Evolutionary conservation across 2,797 vertebrate genomes (phyloP), one percentile per base, ranked within the genome.

Genomic region (Aphelocoma californica): DNA sequence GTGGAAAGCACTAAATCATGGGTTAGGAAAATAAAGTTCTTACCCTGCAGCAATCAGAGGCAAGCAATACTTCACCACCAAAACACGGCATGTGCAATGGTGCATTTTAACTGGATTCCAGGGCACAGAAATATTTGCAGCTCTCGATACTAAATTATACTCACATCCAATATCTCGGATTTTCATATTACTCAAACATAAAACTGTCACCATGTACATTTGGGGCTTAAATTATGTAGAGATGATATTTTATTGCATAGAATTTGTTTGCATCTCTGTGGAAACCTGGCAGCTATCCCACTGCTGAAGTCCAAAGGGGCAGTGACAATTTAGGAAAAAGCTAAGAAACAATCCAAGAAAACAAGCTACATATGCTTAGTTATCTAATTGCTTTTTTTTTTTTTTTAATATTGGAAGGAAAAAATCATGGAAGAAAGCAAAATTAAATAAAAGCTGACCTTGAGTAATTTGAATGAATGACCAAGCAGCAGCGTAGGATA

Each of bases 171-270:
- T 91, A 93, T 81, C 90, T 94, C 0, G 3, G 92, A 90, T 97
- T 95, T 96, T 95, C 95, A 66, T 93, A 94, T 96, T 92, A 97
- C 90, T 95, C 90, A 81, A 94, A 79, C 77, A 90, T 96, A 95
- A 96, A 97, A 88, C 95, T 96, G 95, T 96, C 96, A 86, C 80
- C 62, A 60, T 85, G 78, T 80, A 84, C 81, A 86, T 92, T 92
- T 87, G 62, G 73, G 79, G 47, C 62, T 91, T 94, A 92, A 96
- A 95, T 97, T 94, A 96, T 90, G 93, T 92, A 88, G 79, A 74
- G 92, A 91, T 94, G 82, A 92, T 93, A 91, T 92, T 94, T 95
- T 96, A 95, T 93, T 91, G 82, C 92, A 93, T 54, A 81, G 85
- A 86, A 92, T 93, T 94, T 96, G 86, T 94, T 95, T 95, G 31